Percentiles rank a stretch among this genome's conserved stretches.
Evolutionary conservation across 35 echinoderm and acorn worm species (phyloP).

Genomic region (Hemicentrotus pulcherrimus): DNA sequence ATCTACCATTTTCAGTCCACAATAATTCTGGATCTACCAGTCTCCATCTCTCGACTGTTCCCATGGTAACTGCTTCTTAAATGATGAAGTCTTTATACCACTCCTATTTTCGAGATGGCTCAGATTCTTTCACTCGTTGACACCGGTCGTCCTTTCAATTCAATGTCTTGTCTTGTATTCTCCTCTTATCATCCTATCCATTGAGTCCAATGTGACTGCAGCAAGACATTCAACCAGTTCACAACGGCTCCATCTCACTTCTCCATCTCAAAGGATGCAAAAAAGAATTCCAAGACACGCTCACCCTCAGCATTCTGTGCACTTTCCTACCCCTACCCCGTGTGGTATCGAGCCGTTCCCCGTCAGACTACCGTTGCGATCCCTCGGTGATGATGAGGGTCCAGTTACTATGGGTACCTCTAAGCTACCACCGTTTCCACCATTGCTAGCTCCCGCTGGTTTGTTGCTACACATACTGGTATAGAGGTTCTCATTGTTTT

Average conservation of each 20-base stretch:
- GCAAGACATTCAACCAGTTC: not conserved
- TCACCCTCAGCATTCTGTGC: constrained; percentile 74
- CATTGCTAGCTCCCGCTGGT: not conserved
- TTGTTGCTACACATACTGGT: constrained; percentile 30
- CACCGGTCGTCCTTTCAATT: not conserved
- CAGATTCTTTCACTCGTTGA: not conserved
- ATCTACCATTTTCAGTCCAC: not conserved
- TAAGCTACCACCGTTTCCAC: not conserved
- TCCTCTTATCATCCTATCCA: not conserved
- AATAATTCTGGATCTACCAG: not conserved
- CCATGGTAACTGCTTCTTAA: not conserved
- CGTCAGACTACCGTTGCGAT: constrained; percentile 55
- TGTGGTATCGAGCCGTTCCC: constrained; percentile 64
- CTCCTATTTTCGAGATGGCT: not conserved
- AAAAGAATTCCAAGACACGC: not conserved
- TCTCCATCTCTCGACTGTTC: not conserved
- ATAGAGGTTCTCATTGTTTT: constrained; percentile 62
- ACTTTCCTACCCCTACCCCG: constrained; percentile 56
- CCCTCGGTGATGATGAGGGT: not conserved
- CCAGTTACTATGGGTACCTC: not conserved
- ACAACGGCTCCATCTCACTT: not conserved
- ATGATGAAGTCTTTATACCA: not conserved
- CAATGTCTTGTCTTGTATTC: not conserved
- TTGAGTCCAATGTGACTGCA: not conserved
- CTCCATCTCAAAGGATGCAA: not conserved